A percentile compares a stretch with the other conserved stretches of the same genome.
Evolutionary conservation across 1,140 invertebrate species (phyloP).

Genomic region (Brachionus plicatilis): DNA sequence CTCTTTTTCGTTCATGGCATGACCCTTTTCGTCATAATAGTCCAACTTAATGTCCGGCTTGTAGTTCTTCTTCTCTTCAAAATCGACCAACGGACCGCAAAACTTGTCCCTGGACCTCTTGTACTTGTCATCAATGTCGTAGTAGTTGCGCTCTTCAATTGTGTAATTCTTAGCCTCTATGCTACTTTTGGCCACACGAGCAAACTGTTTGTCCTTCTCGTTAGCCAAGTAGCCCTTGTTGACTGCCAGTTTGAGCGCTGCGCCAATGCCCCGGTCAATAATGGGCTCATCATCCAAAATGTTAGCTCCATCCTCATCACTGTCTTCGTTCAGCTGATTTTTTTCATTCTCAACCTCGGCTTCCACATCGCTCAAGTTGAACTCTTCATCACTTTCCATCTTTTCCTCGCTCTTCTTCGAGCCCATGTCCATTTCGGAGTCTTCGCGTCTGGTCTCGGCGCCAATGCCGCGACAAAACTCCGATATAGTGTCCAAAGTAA

Average conservation of each 20-base stretch:
- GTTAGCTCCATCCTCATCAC: conserved; percentile 48
- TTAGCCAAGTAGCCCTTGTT: conserved; percentile 68
- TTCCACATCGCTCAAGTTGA: neutral
- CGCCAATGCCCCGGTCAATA: conserved; percentile 81
- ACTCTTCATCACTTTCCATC: conserved; percentile 22
- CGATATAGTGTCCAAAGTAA: conserved; percentile 84
- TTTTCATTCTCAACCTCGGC: conserved; percentile 40
- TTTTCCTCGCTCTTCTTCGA: neutral
- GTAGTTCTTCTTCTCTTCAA: conserved; percentile 86
- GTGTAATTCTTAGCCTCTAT: conserved; percentile 72
- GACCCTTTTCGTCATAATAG: conserved; percentile 92
- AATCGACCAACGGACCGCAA: conserved; percentile 72
- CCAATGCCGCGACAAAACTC: conserved; percentile 93
- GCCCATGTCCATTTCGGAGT: conserved; percentile 46
- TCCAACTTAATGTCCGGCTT: conserved; percentile 92
- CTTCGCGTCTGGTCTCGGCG: conserved; percentile 57
- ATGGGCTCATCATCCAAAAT: conserved; percentile 91
- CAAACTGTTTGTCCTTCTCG: neutral
- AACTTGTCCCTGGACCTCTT: conserved; percentile 68
- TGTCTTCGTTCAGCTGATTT: conserved; percentile 47
- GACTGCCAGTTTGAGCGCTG: conserved; percentile 80
- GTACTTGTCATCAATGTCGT: conserved; percentile 74
- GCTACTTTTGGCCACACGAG: neutral
- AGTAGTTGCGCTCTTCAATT: conserved; percentile 85
- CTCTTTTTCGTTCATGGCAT: conserved; percentile 83